Base-by-base conservation (phyloP, 2,888 invertebrate species). In the Eledone cirrhosa region DNA sequence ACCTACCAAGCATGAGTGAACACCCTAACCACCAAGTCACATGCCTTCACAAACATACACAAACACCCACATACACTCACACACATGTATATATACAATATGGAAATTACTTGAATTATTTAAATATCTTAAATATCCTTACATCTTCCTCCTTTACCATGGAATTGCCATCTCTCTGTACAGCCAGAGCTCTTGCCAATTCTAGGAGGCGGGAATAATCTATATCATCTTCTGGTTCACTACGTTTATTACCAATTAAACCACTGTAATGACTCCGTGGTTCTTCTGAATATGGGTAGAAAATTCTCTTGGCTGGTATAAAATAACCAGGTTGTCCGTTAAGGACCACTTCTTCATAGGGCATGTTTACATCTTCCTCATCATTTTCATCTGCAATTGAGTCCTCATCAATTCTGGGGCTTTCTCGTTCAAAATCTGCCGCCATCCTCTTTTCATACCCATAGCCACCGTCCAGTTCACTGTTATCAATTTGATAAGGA, bases 271-370 rank as follows among this genome's bases (percentile, higher is more conserved):
- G 69, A 31, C 69, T 72, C 2, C 31, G 33, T 19, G 69, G 69
- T 31, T 72, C 69, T 72, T 72, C 69, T 7, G 69, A 33, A 19
- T 72, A 72, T 14, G 69, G 69, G 22, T 31, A 72, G 33, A 72
- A 72, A 31, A 33, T 31, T 13, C 69, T 31, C 29, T 72, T 72
- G 19, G 69, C 69, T 72, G 69, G 69, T n/a, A 72, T 33, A 22
- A 72, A 72, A 31, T 72, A 72, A n/a, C 69, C 69, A 19, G 69
- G 69, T 41, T 41, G 69, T 22, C 69, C 69, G n/a, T 72, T 27
- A 13, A 72, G 69, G 69, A 72, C 69, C 2, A 72, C 69, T 33
- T 72, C 69, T n/a, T 72, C 33, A 31, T 72, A 72, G n/a, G 69
- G 69, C 22, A 72, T 41, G 22, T 72, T 41, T 33, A 33, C 31